Evolutionary conservation across 53 echinoderm and acorn worm species (phyloP).

Genomic region (Astropecten irregularis): DNA sequence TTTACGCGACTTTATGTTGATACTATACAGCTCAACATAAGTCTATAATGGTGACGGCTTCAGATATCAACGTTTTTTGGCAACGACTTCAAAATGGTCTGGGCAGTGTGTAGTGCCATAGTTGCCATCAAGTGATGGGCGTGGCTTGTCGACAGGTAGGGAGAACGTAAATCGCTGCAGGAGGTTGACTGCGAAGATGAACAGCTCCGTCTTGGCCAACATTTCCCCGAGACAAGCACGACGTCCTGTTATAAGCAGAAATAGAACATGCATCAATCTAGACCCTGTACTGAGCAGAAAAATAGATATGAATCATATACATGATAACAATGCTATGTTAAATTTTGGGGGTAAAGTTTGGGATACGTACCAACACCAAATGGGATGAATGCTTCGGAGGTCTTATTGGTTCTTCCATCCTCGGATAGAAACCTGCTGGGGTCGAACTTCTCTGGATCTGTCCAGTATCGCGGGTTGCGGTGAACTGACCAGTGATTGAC

Average conservation of each 20-base stretch:
- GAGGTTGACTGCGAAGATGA: not conserved
- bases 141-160: not conserved
- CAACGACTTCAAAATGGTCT: not conserved
- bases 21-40: too few relatives aligned
- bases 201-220: not conserved
- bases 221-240: not conserved
- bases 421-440: slow-evolving; percentile 68
- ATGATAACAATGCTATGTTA: too few relatives aligned
- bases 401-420: slow-evolving; percentile 54
- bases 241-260: not conserved
- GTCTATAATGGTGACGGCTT: too few relatives aligned
- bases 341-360: too few relatives aligned
- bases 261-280: too few relatives aligned
- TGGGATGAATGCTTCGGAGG: slow-evolving; percentile 66
- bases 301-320: too few relatives aligned
- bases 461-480: slow-evolving; percentile 59
- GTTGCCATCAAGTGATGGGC: not conserved
- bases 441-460: slow-evolving; percentile 65
- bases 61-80: not conserved
- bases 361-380: slow-evolving; percentile 76
- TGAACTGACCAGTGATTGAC: slow-evolving; percentile 54
- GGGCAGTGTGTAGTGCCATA: not conserved
- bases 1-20: too few relatives aligned
- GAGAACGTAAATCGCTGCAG: not conserved
- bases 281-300: too few relatives aligned